Evolutionary conservation across 2,888 invertebrate genomes (phyloP).

Genomic region (Macrophya annulata): DNA sequence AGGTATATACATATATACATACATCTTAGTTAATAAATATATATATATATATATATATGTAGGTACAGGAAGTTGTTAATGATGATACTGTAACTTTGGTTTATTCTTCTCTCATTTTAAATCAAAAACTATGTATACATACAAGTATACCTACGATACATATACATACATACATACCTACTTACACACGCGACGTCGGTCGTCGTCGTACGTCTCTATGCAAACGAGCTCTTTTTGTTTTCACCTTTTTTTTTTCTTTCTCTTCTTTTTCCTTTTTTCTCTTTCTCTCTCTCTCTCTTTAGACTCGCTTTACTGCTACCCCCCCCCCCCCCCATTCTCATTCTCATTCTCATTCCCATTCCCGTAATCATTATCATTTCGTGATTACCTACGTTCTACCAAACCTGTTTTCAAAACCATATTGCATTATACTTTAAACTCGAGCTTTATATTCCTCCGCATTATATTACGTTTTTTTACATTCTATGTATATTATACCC

Average conservation of each 20-base stretch:
- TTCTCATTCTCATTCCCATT: neutral
- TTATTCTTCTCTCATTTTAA: constrained; percentile 24
- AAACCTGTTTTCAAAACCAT: constrained; percentile 26
- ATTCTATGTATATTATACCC: neutral
- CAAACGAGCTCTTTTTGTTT: constrained; percentile 36
- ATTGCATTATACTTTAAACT: neutral
- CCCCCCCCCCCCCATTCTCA: neutral
- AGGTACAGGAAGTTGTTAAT: constrained; percentile 31
- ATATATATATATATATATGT: constrained; percentile 4
- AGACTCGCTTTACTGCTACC: constrained; percentile 16
- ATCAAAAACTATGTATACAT: neutral
- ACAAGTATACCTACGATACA: too few relatives aligned
- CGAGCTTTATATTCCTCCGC: neutral
- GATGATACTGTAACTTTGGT: neutral
- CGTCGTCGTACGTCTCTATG: neutral
- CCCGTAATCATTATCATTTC: constrained; percentile 39
- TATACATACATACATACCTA: neutral
- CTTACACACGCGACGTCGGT: neutral
- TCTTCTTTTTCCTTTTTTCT: neutral
- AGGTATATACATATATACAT: neutral
- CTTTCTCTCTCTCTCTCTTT: neutral
- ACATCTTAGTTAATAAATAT: too few relatives aligned
- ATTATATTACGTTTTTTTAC: neutral
- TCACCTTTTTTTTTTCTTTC: neutral
- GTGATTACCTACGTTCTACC: constrained; percentile 21